Evolutionary conservation across 2,797 vertebrate species (phyloP), one percentile per base, ranked within the genome.

Genomic region (Sebastes hopkinsi): DNA sequence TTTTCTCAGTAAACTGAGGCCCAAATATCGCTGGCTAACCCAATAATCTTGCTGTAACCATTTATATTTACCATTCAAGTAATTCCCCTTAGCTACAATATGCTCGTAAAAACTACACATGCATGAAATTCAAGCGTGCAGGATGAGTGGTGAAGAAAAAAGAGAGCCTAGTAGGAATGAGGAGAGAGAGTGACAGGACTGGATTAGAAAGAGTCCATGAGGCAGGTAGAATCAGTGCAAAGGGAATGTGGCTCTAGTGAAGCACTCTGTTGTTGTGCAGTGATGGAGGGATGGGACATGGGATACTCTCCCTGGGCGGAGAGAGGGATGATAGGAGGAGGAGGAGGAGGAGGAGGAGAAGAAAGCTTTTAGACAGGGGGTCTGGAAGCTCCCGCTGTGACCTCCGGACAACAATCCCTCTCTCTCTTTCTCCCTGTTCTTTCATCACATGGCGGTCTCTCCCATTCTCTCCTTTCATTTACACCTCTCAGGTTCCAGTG

Each of bases 221-320:
- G 42, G 58, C 76, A 75, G 84, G 68, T 82, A 38, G 54, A 80
- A 55, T 77, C 42, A 27, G 42, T 56, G 73, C 38, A 55, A 50
- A 70, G 20, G 16, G 3, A 29, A 81, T 81, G 59, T 46, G 30
- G 59, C 10, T 56, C 46, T 23, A 29, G 64, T 80, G 68, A 89
- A 80, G 80, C 54, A 32, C 65, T 14, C 22, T 67, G 82, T 89
- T 84, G 83, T 85, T 89, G 67, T 69, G 65, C 61, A 25, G 46
- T 2, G 55, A 76, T 72, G 71, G 62, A 83, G 77, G 61, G 70
- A 83, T 59, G 32, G 32, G 85, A 91, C 82, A 94, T 36, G 29
- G 77, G 88, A 92, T 90, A 88, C 81, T 73, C 80, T 82, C 79
- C 54, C 34, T n/a, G 70, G 87, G 72, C 18, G 2, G 55, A 83